Evolutionary conservation across 2,113 vertebrate species (phyloP).

Genomic region (Gallinago undulata): DNA sequence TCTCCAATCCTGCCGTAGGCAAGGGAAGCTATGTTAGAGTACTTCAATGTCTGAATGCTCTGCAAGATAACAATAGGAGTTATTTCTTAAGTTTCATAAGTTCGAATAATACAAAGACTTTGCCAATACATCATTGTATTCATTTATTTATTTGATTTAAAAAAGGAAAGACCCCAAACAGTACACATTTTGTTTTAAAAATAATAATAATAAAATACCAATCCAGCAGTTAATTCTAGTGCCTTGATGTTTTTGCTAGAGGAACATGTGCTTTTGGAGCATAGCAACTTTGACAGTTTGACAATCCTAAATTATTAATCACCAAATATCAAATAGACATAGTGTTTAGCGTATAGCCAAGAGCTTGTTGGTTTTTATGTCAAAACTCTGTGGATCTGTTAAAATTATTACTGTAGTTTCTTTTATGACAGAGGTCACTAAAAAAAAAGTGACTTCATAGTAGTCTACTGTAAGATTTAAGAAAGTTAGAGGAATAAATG

Average conservation of each 20-base stretch:
- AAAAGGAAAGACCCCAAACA: neutral
- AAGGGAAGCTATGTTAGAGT: neutral
- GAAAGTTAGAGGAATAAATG: neutral
- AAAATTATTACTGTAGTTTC: neutral
- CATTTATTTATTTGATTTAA: neutral
- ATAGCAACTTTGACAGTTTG: neutral
- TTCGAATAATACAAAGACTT: neutral
- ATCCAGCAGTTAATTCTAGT: neutral
- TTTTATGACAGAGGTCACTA: neutral
- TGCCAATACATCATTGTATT: neutral
- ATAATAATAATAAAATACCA: neutral
- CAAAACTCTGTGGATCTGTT: neutral
- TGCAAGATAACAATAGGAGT: neutral
- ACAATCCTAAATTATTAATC: neutral
- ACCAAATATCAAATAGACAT: neutral
- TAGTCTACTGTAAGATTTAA: neutral
- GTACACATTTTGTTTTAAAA: neutral
- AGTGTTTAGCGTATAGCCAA: neutral
- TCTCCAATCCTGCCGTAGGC: neutral
- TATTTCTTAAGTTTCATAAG: neutral
- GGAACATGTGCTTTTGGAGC: neutral
- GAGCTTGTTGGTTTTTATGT: neutral
- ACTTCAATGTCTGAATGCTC: neutral
- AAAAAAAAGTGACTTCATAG: neutral
- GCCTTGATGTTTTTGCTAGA: neutral